Evolutionary conservation across 2,113 vertebrate species (phyloP).

Genomic region (Megalops atlanticus): DNA sequence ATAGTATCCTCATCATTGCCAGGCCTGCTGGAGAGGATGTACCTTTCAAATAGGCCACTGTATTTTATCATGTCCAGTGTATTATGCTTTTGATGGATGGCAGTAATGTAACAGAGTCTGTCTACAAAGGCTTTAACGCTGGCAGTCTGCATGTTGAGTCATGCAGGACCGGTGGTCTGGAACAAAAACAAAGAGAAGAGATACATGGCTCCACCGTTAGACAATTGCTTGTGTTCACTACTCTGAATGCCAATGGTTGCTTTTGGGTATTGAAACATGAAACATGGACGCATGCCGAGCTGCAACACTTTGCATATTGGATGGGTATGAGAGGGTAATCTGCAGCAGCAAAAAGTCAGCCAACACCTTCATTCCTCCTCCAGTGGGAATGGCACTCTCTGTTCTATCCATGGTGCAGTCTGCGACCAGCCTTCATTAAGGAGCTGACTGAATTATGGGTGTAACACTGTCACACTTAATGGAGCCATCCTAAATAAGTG

Average conservation of each 20-base stretch:
- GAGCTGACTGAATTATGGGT: neutral
- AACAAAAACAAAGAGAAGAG: neutral
- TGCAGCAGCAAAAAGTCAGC: neutral
- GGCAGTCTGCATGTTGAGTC: neutral
- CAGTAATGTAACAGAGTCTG: neutral
- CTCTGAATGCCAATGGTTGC: neutral
- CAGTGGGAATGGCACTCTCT: neutral
- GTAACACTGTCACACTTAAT: neutral
- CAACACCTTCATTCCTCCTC: neutral
- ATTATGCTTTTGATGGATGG: neutral
- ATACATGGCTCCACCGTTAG: neutral
- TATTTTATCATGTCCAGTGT: neutral
- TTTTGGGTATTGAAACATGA: neutral
- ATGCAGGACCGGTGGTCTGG: neutral
- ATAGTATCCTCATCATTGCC: neutral
- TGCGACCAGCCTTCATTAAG: neutral
- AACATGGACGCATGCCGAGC: neutral
- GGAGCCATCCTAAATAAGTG: neutral
- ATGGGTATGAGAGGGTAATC: neutral
- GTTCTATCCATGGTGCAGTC: neutral
- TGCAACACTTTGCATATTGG: neutral
- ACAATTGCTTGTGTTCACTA: neutral
- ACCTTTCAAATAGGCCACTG: neutral
- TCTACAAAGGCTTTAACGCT: neutral
- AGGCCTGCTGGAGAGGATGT: neutral